These are phyloP conservation scores for Triplophysa dalaica DNA, from an alignment of 2,113 vertebrate genomes.

Conservation along the genomic window DNA sequence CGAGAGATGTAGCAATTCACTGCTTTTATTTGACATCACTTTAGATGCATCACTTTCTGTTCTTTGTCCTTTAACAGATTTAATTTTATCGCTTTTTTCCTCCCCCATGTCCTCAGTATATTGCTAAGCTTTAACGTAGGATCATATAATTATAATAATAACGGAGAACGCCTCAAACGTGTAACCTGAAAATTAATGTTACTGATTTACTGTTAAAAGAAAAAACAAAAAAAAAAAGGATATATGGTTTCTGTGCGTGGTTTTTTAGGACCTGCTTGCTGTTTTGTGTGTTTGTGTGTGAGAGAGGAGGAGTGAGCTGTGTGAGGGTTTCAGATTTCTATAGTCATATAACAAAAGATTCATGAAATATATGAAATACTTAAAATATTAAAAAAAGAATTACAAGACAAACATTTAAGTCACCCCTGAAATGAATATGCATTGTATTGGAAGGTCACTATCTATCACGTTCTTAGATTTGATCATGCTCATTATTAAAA, in stretches of 20 bases:
- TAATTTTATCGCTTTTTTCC: conserved; percentile 69
- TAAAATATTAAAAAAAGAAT: conserved; percentile 60
- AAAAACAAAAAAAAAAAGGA: conserved; percentile 72
- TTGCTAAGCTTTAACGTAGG: conserved; percentile 90
- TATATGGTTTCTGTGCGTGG: conserved; percentile 79
- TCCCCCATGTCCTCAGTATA: conserved; percentile 75
- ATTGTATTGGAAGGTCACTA: conserved; percentile 79
- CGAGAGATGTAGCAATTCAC: conserved; percentile 74
- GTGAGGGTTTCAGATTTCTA: conserved; percentile 82
- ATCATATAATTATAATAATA: conserved; percentile 73
- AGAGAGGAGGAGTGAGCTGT: conserved; percentile 73
- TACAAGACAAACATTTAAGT: conserved; percentile 67
- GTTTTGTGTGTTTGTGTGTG: conserved; percentile 72
- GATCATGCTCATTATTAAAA: conserved; percentile 81
- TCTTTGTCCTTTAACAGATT: conserved; percentile 67
- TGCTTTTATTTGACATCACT: conserved; percentile 71
- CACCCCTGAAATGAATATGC: conserved; percentile 77
- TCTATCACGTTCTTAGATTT: conserved; percentile 80
- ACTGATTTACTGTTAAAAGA: conserved; percentile 78
- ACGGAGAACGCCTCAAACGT: conserved; percentile 83
- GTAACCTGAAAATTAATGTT: conserved; percentile 80
- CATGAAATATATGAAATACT: conserved; percentile 79
- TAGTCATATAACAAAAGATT: conserved; percentile 74
- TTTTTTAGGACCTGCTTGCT: conserved; percentile 79
- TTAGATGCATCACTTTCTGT: conserved; percentile 66